Evolutionary conservation across 2,113 vertebrate genomes (phyloP).

Genomic region (Corythornis vintsioides): DNA sequence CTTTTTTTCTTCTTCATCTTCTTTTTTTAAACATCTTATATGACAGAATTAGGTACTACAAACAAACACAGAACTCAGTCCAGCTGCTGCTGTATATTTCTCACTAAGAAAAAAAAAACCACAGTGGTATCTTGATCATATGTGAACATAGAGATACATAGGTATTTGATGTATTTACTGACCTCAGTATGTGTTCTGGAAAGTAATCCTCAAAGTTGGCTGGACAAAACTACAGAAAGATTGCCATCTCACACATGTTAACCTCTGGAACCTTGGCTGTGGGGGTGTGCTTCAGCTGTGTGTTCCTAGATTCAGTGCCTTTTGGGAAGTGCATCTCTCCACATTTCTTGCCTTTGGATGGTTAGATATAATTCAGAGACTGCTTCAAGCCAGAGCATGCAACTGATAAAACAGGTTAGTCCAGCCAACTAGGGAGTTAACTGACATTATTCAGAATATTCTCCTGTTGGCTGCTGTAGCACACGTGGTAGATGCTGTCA

Average conservation of each 20-base stretch:
- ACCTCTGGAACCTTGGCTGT: not conserved
- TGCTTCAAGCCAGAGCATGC: not conserved
- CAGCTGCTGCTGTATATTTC: not conserved
- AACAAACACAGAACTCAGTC: not conserved
- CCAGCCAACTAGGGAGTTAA: not conserved
- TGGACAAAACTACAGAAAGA: not conserved
- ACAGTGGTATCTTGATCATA: not conserved
- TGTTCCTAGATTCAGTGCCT: not conserved
- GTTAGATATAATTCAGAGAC: not conserved
- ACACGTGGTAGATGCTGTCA: not conserved
- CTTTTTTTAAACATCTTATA: not conserved
- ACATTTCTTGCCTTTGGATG: not conserved
- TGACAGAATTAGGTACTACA: constrained; percentile 22
- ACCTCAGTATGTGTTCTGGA: not conserved
- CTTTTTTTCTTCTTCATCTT: not conserved
- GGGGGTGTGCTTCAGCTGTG: not conserved
- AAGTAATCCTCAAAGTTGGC: not conserved
- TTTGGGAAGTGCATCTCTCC: not conserved
- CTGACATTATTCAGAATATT: not conserved
- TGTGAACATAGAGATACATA: not conserved
- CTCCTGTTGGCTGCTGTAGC: not conserved
- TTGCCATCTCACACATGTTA: not conserved
- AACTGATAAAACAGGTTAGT: not conserved
- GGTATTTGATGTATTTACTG: not conserved
- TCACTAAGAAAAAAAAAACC: not conserved